Base-by-base conservation (phyloP, 1,140 invertebrate species). In the Leguminivora glycinivorella region DNA sequence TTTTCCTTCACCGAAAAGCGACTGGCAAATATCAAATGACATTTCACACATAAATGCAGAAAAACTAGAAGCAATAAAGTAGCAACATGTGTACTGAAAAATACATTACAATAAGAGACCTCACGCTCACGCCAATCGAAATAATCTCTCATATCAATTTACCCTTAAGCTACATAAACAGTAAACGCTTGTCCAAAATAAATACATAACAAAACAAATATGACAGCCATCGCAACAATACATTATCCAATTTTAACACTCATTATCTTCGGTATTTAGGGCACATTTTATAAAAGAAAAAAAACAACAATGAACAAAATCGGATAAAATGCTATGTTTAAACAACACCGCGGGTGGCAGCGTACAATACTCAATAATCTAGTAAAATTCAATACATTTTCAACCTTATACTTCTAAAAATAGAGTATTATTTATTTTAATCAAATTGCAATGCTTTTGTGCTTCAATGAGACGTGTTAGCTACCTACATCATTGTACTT, bases 171-270 rank as follows among this genome's bases (percentile, higher is more conserved):
- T 67, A 67, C 14, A 67, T 31, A 34, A 67, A 67, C 40, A 68
- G 25, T 68, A 24, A 14, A 38, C 43, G n/a, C 3, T 29, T 68
- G 10, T 60, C 68, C 52, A 73, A 70, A 43, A 69, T 67, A 67
- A 69, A 70, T 26, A 70, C 34, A 63, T 29, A 63, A 63, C 58
- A 63, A 74, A 74, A 66, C 56, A 72, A 70, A 73, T 70, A 76
- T 70, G 70, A 76, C 70, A 71, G 26, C 47, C 47, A 38, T 47
- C 31, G 47, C 47, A 72, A 72, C 68, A 70, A 70, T 38, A 40
- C 43, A 68, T 76, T 72, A 76, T 76, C 75, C 75, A 72, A 76
- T 76, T 72, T 70, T 76, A 70, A 70, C 72, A 72, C 68, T 76
- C 68, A 76, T 76, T 76, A 76, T 76, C 31, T 73, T 56, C 70